Evolutionary conservation across 2,888 invertebrate species (phyloP).

Genomic region (Sympetrum striolatum): DNA sequence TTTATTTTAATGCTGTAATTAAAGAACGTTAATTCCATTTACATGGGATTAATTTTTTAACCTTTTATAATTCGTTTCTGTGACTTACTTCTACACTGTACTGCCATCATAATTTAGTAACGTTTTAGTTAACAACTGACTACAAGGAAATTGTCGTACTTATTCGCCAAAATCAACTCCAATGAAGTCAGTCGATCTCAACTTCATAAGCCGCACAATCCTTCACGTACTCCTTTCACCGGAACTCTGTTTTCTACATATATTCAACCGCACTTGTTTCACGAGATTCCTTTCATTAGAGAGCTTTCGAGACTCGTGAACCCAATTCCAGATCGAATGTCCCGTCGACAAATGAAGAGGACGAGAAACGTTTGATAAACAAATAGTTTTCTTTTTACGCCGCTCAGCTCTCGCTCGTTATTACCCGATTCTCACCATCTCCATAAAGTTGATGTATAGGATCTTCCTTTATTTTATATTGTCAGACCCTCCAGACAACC

Average conservation of each 20-base stretch:
- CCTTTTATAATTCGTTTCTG: too few species aligned
- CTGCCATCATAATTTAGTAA: too few species aligned
- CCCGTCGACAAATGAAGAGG: not conserved
- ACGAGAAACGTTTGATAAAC: not conserved
- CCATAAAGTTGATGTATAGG: not conserved
- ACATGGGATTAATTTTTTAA: too few species aligned
- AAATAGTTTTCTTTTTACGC: slow-evolving; percentile 14
- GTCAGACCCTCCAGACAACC: not conserved
- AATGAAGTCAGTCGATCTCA: not conserved
- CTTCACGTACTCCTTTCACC: not conserved
- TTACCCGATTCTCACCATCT: slow-evolving; percentile 22
- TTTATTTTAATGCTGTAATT: too few species aligned
- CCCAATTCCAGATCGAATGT: not conserved
- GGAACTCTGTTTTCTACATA: not conserved
- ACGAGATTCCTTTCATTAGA: slow-evolving; percentile 20
- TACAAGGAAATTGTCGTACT: too few species aligned
- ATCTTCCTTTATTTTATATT: not conserved
- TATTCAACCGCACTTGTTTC: not conserved
- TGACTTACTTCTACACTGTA: too few species aligned
- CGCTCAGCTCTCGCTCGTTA: not conserved
- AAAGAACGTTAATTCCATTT: too few species aligned
- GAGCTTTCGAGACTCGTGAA: slow-evolving; percentile 6
- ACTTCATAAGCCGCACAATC: not conserved
- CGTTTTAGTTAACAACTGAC: too few species aligned
- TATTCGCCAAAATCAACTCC: too few species aligned